Conservation (phyloP, 2,113 vertebrate genomes). For the Sterna hirundo region DNA sequence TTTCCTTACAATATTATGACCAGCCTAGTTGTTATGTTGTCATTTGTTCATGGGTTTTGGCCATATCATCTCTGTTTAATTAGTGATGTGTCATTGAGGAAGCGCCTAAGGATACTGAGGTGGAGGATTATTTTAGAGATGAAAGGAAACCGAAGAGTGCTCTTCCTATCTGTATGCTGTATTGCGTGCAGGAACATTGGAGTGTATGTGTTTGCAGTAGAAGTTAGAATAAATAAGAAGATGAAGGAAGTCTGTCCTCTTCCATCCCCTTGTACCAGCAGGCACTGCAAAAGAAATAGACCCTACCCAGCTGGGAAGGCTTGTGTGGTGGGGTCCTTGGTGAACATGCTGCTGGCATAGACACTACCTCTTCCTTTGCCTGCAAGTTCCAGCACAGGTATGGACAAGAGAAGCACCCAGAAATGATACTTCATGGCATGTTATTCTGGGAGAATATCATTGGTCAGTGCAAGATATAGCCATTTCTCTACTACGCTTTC, state of each 20-base stretch:
- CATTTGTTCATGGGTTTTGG: neutral
- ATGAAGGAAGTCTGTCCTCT: neutral
- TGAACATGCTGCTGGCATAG: neutral
- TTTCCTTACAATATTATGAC: neutral
- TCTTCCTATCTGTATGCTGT: neutral
- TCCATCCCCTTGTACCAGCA: neutral
- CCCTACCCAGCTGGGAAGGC: neutral
- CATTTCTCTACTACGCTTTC: neutral
- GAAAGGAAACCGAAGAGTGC: neutral
- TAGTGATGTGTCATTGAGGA: constrained; percentile 9
- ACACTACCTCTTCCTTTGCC: neutral
- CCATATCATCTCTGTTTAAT: neutral
- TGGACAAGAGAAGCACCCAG: neutral
- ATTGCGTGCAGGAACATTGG: neutral
- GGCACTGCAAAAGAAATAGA: neutral
- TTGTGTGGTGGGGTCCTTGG: neutral
- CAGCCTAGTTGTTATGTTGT: neutral
- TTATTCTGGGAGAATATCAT: neutral
- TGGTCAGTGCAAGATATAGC: neutral
- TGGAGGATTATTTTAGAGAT: neutral
- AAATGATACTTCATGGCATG: neutral
- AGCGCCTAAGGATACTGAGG: neutral
- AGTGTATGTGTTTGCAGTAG: neutral
- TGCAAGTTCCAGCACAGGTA: neutral
- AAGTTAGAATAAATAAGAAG: neutral